A percentile compares a stretch with the other conserved stretches of the same genome.
Evolutionary conservation across 2,888 invertebrate genomes (phyloP).

Genomic region (Mycalesis mineus): DNA sequence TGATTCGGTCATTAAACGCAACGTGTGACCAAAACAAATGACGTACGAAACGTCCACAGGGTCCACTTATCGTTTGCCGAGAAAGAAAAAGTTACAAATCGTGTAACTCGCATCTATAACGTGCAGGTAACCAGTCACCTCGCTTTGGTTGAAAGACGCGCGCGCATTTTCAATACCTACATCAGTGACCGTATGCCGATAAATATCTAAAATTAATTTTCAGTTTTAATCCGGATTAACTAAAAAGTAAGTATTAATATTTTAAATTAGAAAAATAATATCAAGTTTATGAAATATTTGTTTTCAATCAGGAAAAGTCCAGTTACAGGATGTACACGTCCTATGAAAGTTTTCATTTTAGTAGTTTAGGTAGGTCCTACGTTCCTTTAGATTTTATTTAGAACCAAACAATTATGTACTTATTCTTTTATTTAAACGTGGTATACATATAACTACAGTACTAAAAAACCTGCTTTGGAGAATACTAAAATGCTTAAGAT

Average conservation of each 20-base stretch:
- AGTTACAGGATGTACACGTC: no score
- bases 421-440: no score
- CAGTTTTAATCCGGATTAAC: neutral
- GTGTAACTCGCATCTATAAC: neutral
- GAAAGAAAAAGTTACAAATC: conserved; percentile 23
- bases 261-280: neutral
- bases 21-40: conserved; percentile 6
- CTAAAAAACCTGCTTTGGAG: no score
- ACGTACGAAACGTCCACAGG: neutral
- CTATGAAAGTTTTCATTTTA: no score
- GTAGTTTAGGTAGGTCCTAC: no score
- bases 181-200: neutral
- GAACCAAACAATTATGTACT: no score
- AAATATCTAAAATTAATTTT: neutral
- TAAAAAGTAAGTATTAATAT: conserved; percentile 1
- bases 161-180: neutral
- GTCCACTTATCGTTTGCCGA: conserved; percentile 11
- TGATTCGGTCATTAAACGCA: neutral
- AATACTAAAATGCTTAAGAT: no score
- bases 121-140: conserved; percentile 6
- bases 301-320: no score
- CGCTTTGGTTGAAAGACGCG: neutral
- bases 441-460: no score
- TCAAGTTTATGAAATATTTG: no score
- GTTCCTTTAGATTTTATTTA: no score